Evolutionary conservation across 64 coral and sea anemone species (phyloP), one percentile per base, ranked within the genome.

Genomic region (Montipora foliosa): DNA sequence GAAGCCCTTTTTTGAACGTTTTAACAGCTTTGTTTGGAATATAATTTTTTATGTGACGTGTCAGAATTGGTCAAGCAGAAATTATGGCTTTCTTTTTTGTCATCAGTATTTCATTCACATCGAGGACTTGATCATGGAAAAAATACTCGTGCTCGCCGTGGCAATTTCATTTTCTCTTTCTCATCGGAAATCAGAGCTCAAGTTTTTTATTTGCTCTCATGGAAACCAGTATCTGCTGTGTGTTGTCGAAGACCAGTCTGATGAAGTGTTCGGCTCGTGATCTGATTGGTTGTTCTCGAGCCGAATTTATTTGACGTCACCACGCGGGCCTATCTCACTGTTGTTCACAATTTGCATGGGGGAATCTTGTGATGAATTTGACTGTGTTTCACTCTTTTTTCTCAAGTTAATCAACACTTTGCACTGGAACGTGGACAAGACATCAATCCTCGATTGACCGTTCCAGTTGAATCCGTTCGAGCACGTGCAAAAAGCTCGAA

Each of bases 271-370:
- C 64, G 47, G 67, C 47, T 6, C 8, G 82, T 71, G 13, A 49
- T 14, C n/a, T 86, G 82, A 86, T 86, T 86, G 82, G 82, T 49
- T 72, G 44, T 86, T 50, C 9, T 46, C 3, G 11, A 72, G 45
- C 45, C 45, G 64, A 46, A 86, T 71, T 86, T 45, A 86, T 86
- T 86, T 86, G 82, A 86, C 82, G 82, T 86, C 82, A 86, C 50
- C 82, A 14, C 66, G 82, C 66, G 46, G 66, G 82, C 66, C 82
- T 59, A 22, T 86, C 66, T 72, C 66, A 66, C 47, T 71, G 49
- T 78, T 78, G 19, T 86, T 86, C 82, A 86, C 44, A 86, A 85
- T 85, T 85, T 70, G 64, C 82, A 85, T 85, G 64, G 45, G 49
- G 82, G 82, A 85, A 86, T 86, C 82, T 86, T 86, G 82, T 72